Evolutionary conservation across 2,113 vertebrate genomes (phyloP).

Genomic region (Sylvietta virens): DNA sequence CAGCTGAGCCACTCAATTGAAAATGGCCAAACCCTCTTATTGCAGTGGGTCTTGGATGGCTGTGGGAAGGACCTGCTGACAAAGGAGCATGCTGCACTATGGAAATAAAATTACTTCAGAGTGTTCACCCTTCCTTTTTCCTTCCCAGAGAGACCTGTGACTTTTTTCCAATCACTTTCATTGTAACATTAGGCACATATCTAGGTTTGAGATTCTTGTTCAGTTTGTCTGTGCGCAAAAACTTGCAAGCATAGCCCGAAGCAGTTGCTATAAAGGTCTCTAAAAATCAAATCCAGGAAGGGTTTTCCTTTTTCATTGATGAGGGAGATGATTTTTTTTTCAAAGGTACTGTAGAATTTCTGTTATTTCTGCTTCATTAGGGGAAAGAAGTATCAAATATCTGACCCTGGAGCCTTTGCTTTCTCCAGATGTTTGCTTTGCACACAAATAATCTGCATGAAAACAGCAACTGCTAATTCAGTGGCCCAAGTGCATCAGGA

Average conservation of each 20-base stretch:
- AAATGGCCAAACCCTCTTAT: background rate
- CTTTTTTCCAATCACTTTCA: background rate
- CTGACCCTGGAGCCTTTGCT: constrained; percentile 13
- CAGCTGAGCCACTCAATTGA: rapidly evolving
- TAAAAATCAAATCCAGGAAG: background rate
- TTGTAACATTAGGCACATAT: background rate
- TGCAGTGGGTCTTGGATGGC: background rate
- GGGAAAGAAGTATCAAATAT: background rate
- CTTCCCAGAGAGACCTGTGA: background rate
- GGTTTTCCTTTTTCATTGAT: background rate
- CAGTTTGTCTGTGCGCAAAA: background rate
- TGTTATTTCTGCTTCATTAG: constrained; percentile 9
- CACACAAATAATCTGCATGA: constrained; percentile 65
- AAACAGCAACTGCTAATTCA: constrained; percentile 78
- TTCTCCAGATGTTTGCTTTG: constrained; percentile 73
- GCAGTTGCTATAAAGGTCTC: background rate
- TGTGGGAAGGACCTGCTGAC: background rate
- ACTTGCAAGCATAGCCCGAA: background rate
- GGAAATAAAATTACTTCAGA: background rate
- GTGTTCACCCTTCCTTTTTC: background rate
- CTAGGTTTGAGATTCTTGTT: background rate
- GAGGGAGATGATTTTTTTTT: background rate
- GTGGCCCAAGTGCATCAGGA: constrained; percentile 74
- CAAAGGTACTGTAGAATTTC: background rate
- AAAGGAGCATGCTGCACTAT: background rate